Base-by-base conservation (phyloP, 2,113 vertebrate genomes). In the Edolisoma coerulescens region DNA sequence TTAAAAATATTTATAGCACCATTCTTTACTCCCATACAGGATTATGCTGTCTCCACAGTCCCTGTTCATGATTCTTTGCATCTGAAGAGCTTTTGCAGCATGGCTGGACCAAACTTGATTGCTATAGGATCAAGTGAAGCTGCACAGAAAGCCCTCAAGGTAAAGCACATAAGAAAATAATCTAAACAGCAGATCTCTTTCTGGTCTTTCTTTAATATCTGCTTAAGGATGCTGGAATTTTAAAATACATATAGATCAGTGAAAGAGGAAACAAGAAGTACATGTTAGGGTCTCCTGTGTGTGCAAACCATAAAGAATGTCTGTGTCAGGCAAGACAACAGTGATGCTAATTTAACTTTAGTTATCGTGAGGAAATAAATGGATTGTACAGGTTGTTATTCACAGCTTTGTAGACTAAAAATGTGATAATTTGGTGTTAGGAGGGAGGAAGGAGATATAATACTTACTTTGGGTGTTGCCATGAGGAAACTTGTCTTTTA, bases 61-160 rank as follows among this genome's bases (percentile, higher is more conserved):
- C 99, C 99, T 1, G 99, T 99, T 78, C 68, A 89, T 42, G 98
- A 98, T 20, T 86, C 97, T 39, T 97, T 99, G 93, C 99, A 99
- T 95, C 97, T 99, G 97, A 99, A 99, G 98, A 98, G 98, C 94
- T 99, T 99, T 98, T 99, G 99, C 98, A 99, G 99, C 91, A 99
- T 99, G 99, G 99, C 99, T 64, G 99, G 99, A 88, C 99, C 99
- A 33, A 99, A 99, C 90, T 98, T 99, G 87, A 99, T 99, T 14
- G 97, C 98, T 50, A 99, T 99, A 1, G 99, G 99, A 96, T 99
- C 99, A 95, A 99, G 99, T 88, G 99, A 99, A 95, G 76, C 98
- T 57, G 99, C 99, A 4, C 99, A 99, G 98, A 99, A 99, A 97
- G 98, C 99, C 92, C 98, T 99, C 76, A 99, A 99, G 99, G 99